Percentiles rank a stretch among this genome's conserved stretches.
phyloP scores from a whole-genome alignment of 2,113 vertebrate genomes.

The Laticauda colubrina region DNA sequence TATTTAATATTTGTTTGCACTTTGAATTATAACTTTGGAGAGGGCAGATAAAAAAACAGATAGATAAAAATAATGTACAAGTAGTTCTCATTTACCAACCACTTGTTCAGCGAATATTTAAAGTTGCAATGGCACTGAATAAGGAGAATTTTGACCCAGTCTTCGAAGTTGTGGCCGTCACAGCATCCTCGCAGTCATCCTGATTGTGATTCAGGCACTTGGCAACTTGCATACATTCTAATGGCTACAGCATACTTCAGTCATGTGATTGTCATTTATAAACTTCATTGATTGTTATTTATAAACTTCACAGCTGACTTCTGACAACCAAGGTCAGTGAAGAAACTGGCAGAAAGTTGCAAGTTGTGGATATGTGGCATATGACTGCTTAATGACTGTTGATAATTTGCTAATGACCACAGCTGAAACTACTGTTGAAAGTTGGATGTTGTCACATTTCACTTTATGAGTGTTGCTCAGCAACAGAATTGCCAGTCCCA shows the following conservation, averaged over 20 bases:
- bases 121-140: neutral
- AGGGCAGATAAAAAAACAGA: neutral
- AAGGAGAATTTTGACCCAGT: neutral
- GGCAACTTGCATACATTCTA: neutral
- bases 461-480: neutral
- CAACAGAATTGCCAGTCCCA: neutral
- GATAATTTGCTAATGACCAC: neutral
- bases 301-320: neutral
- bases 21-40: neutral
- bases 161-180: neutral
- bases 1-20: neutral
- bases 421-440: neutral
- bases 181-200: neutral
- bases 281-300: neutral
- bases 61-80: neutral
- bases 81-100: neutral
- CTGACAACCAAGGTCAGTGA: neutral
- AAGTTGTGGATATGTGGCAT: neutral
- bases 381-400: neutral
- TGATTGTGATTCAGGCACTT: neutral
- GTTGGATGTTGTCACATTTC: neutral
- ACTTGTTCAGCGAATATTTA: neutral
- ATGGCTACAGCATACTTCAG: neutral
- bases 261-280: neutral
- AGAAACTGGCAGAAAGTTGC: neutral